Base-by-base conservation (phyloP, 1,140 invertebrate species). In the Heliconius nattereri region DNA sequence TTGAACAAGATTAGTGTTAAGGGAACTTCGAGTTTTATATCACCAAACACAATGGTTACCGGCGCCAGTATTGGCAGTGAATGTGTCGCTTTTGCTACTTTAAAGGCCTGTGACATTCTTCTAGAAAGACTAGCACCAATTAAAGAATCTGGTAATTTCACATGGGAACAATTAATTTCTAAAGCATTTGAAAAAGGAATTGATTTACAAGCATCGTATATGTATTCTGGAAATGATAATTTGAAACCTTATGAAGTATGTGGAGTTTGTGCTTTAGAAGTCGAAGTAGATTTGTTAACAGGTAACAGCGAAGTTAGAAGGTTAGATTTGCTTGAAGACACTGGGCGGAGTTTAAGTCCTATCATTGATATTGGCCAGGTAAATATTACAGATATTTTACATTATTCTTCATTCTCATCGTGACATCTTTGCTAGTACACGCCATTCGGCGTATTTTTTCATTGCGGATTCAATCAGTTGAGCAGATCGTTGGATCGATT, bases 321-420 rank as follows among this genome's bases (percentile, higher is more conserved):
- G 85, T 96, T 97, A 0, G 97, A 98, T 92, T 89, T 98, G 79
- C 86, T 97, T 32, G 97, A 98, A 93, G 97, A 98, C 87, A 95
- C 95, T 13, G 97, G 97, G 3, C 94, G 96, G 75, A 97, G 97
- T 92, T 87, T 98, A 71, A 98, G 95, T 92, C 97, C 97, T 2
- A 90, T 96, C 83, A 95, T 98, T 49, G 98, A 99, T 91, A 93
- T 98, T 72, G 98, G 98, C 23, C 98, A 99, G 94, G 92, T 96
- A 85, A 82, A 11, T 1, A 66, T 16, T 23, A 57, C n/a, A 9
- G 9, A 57, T 57, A 71, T 40, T 70, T 52, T 57, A 57, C 54
- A 23, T 0, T 32, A 3, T 32, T 32, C 32, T 6, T 32, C 32
- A 32, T 32, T 32, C 32, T 32, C 32, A 32, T 32, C 32, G 0